Percentiles rank a stretch among this genome's conserved stretches.
phyloP scores from a whole-genome alignment of 2,113 vertebrate genomes.

The Elephas maximus region DNA sequence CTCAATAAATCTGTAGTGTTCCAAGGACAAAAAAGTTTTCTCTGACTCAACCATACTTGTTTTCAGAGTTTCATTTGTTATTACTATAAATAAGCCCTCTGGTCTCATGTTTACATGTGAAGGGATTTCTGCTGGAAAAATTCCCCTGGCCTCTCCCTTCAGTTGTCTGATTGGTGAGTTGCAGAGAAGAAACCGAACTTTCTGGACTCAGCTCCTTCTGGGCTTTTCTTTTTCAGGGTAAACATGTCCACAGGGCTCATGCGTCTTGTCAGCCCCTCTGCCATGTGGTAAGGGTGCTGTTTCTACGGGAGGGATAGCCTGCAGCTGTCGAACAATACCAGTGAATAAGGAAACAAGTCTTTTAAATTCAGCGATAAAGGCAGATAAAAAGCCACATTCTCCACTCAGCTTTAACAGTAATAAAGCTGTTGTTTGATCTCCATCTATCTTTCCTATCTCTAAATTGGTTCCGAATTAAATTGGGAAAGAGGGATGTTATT shows the following conservation, averaged over 20 bases:
- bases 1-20: conserved; percentile 1
- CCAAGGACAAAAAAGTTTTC: background rate
- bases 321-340: background rate
- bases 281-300: background rate
- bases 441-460: conserved; percentile 66
- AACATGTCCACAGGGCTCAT: background rate
- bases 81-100: background rate
- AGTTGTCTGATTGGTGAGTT: background rate
- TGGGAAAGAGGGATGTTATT: conserved; percentile 63
- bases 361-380: conserved; percentile 60
- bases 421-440: conserved; percentile 65
- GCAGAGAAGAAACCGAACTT: background rate
- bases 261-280: background rate
- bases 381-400: conserved; percentile 9
- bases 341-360: conserved; percentile 14
- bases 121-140: background rate
- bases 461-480: conserved; percentile 68
- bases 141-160: background rate
- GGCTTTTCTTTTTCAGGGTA: conserved; percentile 8
- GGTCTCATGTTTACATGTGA: background rate
- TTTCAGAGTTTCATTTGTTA: conserved; percentile 46
- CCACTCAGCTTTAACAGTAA: conserved; percentile 34
- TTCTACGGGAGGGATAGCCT: background rate
- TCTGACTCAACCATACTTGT: background rate
- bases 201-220: background rate